A percentile compares a stretch with the other conserved stretches of the same genome.
phyloP scores from a whole-genome alignment of 2,888 invertebrate species.

The Crematogaster levior region DNA sequence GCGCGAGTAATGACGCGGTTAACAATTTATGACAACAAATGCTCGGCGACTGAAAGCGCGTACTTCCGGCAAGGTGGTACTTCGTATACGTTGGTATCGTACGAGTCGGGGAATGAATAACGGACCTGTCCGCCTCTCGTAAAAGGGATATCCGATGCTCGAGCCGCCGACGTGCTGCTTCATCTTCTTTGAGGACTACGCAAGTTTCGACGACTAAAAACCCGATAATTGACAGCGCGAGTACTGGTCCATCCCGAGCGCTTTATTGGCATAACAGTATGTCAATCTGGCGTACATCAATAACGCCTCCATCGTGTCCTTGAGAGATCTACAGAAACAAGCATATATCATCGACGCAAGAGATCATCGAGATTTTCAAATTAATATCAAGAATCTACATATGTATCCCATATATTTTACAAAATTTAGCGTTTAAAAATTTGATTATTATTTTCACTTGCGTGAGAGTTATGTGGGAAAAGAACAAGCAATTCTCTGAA shows the following conservation, averaged over 20 bases:
- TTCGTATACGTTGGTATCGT: conserved; percentile 56
- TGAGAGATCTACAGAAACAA: conserved; percentile 46
- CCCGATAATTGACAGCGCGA: conserved; percentile 77
- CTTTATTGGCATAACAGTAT: conserved; percentile 60
- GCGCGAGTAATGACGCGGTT: conserved; percentile 46
- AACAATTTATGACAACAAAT: conserved; percentile 55
- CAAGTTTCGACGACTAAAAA: conserved; percentile 70
- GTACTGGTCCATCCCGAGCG: conserved; percentile 52
- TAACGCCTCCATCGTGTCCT: conserved; percentile 59
- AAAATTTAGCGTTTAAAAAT: not conserved
- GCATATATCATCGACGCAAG: not conserved
- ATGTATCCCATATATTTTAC: not conserved
- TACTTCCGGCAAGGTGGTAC: conserved; percentile 72
- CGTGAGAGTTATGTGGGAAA: not conserved
- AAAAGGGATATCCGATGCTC: conserved; percentile 66
- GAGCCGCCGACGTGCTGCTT: conserved; percentile 77
- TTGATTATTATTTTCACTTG: not conserved
- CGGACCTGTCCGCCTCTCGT: conserved; percentile 74
- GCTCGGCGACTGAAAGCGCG: conserved; percentile 58
- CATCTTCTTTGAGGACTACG: conserved; percentile 76
- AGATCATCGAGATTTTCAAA: not conserved
- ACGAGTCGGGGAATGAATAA: conserved; percentile 70
- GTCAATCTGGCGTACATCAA: conserved; percentile 50
- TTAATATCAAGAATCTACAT: not conserved
- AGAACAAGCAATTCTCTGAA: not conserved